A percentile compares a stretch with the other conserved stretches of the same genome.
phyloP scores from a whole-genome alignment of 2,113 vertebrate genomes.

The Notarius quadriscutis region DNA sequence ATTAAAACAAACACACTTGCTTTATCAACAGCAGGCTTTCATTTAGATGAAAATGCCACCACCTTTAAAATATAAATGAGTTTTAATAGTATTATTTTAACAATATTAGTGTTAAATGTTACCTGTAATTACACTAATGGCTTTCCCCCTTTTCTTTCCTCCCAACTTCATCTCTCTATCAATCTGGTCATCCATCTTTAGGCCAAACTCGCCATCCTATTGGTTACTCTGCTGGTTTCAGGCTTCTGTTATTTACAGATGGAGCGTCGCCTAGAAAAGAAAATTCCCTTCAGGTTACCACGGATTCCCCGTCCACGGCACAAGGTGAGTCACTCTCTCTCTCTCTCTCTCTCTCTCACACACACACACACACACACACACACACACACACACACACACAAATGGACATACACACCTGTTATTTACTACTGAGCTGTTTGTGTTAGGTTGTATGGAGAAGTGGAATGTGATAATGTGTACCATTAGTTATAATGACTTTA shows the following conservation, averaged over 20 bases:
- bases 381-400: no score
- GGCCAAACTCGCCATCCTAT: conserved; percentile 87
- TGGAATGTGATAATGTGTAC: background rate
- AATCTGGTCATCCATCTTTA: conserved; percentile 47
- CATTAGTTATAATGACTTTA: background rate
- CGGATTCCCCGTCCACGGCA: conserved; percentile 89
- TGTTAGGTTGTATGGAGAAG: background rate
- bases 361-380: background rate
- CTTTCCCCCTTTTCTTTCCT: background rate
- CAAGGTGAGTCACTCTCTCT: conserved; percentile 71
- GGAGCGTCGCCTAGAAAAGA: conserved; percentile 79
- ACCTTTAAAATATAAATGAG: background rate
- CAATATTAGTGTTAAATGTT: background rate
- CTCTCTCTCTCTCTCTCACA: no score
- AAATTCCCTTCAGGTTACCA: conserved; percentile 75
- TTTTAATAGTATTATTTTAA: background rate
- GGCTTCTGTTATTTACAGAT: conserved; percentile 79
- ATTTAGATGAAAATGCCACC: background rate
- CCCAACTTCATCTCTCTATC: background rate
- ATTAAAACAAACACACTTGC: background rate
- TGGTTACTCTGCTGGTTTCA: conserved; percentile 74
- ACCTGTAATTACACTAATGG: background rate
- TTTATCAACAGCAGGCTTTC: background rate
- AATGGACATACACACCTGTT: background rate
- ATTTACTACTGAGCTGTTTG: conserved; percentile 1